Conservation (phyloP, 2,797 vertebrate species). For the Sebastes hubbsi region DNA sequence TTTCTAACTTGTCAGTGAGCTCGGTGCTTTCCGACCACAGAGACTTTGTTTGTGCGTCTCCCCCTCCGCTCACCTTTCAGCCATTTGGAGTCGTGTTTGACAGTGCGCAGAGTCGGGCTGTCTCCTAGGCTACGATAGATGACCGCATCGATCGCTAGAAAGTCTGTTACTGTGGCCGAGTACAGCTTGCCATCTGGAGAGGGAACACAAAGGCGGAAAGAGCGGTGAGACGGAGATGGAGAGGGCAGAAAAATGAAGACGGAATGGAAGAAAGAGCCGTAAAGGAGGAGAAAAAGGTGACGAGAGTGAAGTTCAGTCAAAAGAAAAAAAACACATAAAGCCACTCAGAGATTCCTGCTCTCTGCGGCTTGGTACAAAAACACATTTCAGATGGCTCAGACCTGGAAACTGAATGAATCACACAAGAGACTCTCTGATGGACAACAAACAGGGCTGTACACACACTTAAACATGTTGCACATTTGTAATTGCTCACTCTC, state of each 20-base stretch:
- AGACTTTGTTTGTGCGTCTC: constrained; percentile 38
- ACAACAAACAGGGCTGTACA: constrained; percentile 54
- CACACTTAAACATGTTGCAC: constrained; percentile 51
- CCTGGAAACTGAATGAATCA: constrained; percentile 52
- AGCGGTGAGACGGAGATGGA: constrained; percentile 40
- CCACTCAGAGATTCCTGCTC: constrained; percentile 41
- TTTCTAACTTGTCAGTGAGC: constrained; percentile 46
- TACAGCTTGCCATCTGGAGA: constrained; percentile 95
- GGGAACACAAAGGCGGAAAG: constrained; percentile 46
- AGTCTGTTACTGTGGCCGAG: constrained; percentile 98
- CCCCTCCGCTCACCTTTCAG: constrained; percentile 90
- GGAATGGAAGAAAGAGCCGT: not conserved
- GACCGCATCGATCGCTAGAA: constrained; percentile 97
- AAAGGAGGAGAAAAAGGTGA: constrained; percentile 30
- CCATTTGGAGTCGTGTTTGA: constrained; percentile 99
- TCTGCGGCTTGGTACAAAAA: constrained; percentile 47
- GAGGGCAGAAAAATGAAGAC: not conserved
- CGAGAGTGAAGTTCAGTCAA: constrained; percentile 39
- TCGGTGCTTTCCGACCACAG: constrained; percentile 16
- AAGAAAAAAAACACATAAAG: constrained; percentile 36
- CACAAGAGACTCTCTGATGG: constrained; percentile 45
- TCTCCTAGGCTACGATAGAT: constrained; percentile 99
- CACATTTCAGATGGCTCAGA: constrained; percentile 44
- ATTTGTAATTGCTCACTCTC: constrained; percentile 49
- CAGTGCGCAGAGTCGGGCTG: constrained; percentile 96